These are phyloP conservation scores for Eulemur macaco DNA, from an alignment of 2,113 vertebrate genomes.

Conservation along the genomic window DNA sequence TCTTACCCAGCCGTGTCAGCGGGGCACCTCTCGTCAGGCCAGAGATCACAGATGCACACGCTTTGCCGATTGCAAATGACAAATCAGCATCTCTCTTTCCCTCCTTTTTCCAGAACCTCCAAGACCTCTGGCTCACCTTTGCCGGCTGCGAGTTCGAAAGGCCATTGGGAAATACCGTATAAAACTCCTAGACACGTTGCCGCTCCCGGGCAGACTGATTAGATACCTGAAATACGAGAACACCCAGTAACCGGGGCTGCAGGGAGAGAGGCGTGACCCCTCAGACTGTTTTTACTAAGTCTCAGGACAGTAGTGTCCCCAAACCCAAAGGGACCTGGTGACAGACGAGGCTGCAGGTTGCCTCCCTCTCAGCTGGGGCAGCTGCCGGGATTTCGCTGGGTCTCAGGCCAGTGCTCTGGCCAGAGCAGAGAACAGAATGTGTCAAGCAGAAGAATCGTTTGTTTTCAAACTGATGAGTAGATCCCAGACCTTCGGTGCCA, in stretches of 20 bases:
- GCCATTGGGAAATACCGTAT: conserved; percentile 89
- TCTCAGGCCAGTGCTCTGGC: neutral
- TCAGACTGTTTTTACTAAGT: accelerated
- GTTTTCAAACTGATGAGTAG: neutral
- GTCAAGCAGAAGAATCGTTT: neutral
- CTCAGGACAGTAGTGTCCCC: neutral
- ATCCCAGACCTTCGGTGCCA: neutral
- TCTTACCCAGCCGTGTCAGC: neutral
- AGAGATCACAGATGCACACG: neutral
- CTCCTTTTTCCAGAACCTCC: conserved; percentile 88
- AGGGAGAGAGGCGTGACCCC: accelerated
- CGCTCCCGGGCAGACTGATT: conserved; percentile 91
- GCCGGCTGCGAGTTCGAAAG: conserved; percentile 89
- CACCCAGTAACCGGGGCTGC: conserved; percentile 72
- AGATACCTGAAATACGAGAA: conserved; percentile 88
- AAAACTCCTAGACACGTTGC: conserved; percentile 87
- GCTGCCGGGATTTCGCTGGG: accelerated
- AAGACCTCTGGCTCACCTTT: conserved; percentile 92
- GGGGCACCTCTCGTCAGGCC: neutral
- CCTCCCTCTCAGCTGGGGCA: neutral
- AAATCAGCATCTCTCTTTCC: neutral
- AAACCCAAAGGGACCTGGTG: neutral
- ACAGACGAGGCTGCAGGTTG: neutral
- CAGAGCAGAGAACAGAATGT: neutral
- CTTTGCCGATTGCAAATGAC: accelerated